Conservation (phyloP, 2,113 vertebrate species). For the Engraulis encrasicolus region DNA sequence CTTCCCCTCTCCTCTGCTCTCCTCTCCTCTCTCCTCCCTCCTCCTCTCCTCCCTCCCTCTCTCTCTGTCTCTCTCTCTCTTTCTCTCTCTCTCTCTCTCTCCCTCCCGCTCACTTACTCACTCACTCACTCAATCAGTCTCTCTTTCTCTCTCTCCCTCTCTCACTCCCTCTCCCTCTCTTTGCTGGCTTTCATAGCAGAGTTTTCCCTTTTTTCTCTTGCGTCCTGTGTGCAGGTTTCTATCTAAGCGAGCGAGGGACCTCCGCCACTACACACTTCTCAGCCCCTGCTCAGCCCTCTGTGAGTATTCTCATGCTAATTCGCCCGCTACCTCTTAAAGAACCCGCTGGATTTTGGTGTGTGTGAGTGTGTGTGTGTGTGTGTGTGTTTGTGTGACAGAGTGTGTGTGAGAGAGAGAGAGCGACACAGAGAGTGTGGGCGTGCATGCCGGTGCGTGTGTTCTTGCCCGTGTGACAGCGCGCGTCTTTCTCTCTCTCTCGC, state of each 20-base stretch:
- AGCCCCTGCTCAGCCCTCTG: conserved; percentile 61
- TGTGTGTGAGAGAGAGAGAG: conserved; percentile 42
- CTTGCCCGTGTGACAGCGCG: conserved; percentile 39
- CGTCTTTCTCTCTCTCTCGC: too few species aligned
- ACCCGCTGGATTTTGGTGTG: not conserved
- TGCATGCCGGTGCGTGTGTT: conserved; percentile 39
- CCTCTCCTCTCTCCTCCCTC: conserved; percentile 7
- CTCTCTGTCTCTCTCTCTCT: conserved; percentile 51
- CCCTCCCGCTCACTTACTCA: conserved; percentile 47
- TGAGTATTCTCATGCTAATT: conserved; percentile 71
- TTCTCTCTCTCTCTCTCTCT: conserved; percentile 33
- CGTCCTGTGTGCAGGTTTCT: conserved; percentile 66
- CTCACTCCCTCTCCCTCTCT: not conserved
- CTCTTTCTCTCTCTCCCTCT: conserved; percentile 50
- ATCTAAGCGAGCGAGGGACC: conserved; percentile 64
- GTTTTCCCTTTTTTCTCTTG: conserved; percentile 60
- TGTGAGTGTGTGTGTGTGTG: not conserved
- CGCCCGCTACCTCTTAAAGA: not conserved
- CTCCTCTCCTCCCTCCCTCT: conserved; percentile 16
- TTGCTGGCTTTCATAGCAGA: conserved; percentile 62
- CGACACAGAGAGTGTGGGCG: not conserved
- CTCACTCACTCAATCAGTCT: conserved; percentile 31
- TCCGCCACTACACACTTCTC: conserved; percentile 55
- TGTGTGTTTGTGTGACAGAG: conserved; percentile 35
- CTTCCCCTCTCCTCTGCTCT: not conserved